These are phyloP conservation scores for Pelodiscus sinensis DNA, from an alignment of 2,113 vertebrate species.

Conservation along the genomic window DNA sequence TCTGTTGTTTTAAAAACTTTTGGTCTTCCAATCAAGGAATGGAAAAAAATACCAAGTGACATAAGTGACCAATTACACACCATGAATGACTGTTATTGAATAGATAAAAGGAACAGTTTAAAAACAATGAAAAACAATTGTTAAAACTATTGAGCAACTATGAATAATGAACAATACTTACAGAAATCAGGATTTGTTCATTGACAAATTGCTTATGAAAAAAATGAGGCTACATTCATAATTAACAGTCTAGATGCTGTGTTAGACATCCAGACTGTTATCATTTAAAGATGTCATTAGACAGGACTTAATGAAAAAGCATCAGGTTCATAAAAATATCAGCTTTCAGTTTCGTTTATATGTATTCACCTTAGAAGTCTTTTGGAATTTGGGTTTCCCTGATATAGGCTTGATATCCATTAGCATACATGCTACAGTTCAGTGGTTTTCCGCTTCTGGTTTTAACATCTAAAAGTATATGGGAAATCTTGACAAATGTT, in stretches of 20 bases:
- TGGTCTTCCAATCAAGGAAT: conserved; percentile 29
- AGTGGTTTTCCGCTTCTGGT: conserved; percentile 5
- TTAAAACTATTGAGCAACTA: conserved; percentile 41
- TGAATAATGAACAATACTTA: neutral
- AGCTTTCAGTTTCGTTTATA: conserved; percentile 18
- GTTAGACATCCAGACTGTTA: neutral
- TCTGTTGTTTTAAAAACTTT: conserved; percentile 48
- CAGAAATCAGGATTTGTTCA: neutral
- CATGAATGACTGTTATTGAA: conserved; percentile 26
- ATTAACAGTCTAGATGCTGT: neutral
- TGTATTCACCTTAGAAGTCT: neutral
- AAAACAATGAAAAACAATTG: conserved; percentile 60
- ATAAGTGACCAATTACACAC: conserved; percentile 51
- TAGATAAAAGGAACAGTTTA: conserved; percentile 52
- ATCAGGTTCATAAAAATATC: conserved; percentile 20
- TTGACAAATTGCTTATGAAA: neutral
- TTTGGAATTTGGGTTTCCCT: neutral
- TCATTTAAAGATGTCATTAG: conserved; percentile 24
- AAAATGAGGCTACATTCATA: neutral
- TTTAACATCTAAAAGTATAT: conserved; percentile 22
- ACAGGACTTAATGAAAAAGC: neutral
- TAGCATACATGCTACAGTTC: neutral
- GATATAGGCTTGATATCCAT: neutral
- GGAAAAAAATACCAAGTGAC: conserved; percentile 25
- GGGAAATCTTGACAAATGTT: conserved; percentile 51